These are phyloP conservation scores for Archegozetes longisetosus DNA, from an alignment of 1,140 invertebrate genomes.

Conservation along the genomic window DNA sequence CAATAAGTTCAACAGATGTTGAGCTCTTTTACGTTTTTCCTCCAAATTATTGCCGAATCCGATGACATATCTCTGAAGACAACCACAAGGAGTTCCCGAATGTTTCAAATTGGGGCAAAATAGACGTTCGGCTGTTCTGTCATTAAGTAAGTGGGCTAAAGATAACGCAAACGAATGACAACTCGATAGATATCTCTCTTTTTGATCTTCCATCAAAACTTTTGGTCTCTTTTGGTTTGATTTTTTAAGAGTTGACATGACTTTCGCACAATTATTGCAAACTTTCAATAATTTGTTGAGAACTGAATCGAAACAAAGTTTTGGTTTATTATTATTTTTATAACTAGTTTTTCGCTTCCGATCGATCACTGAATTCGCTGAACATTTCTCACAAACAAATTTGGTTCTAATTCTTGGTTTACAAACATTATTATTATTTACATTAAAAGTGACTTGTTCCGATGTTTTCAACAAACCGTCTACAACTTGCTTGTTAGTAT, in stretches of 20 bases:
- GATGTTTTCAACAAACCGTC: too few relatives aligned
- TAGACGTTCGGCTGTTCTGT: slow-evolving; percentile 22
- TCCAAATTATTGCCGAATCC: slow-evolving; percentile 16
- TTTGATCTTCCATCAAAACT: background rate
- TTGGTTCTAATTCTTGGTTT: too few relatives aligned
- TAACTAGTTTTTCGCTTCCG: background rate
- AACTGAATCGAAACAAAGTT: background rate
- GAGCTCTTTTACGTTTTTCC: slow-evolving; percentile 2
- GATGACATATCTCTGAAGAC: slow-evolving; percentile 24
- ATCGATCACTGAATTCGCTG: background rate
- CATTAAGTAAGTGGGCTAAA: slow-evolving; percentile 18
- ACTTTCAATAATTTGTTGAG: background rate
- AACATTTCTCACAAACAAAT: background rate
- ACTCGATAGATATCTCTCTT: background rate
- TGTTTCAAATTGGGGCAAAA: slow-evolving; percentile 24
- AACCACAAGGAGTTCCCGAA: slow-evolving; percentile 21
- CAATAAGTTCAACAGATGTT: slow-evolving; percentile 16
- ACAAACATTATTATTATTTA: too few relatives aligned
- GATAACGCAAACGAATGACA: background rate
- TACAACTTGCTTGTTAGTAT: too few relatives aligned
- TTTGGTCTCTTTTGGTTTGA: background rate
- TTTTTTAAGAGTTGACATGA: background rate
- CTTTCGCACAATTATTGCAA: background rate
- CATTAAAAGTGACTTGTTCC: too few relatives aligned
- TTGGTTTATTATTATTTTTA: too few relatives aligned